A percentile compares a stretch with the other conserved stretches of the same genome.
phyloP scores from a whole-genome alignment of 2,113 vertebrate genomes.

The Thermophis baileyi region DNA sequence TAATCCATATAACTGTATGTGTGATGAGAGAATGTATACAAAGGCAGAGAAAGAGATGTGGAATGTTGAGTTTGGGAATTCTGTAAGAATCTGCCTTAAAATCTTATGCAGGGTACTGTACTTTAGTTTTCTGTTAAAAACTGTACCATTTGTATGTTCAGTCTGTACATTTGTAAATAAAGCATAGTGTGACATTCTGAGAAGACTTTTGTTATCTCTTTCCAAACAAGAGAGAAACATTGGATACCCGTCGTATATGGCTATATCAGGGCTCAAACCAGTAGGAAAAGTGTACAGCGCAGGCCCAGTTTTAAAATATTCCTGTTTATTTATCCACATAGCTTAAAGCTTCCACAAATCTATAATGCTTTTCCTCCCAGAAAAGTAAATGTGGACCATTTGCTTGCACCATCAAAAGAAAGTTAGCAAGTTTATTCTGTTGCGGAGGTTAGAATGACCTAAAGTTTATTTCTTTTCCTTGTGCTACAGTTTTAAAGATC shows the following conservation, averaged over 20 bases:
- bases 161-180: neutral
- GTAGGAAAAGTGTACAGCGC: neutral
- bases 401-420: neutral
- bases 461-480: neutral
- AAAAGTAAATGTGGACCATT: neutral
- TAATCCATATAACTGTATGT: neutral
- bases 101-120: neutral
- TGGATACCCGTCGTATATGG: neutral
- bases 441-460: neutral
- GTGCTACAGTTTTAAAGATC: neutral
- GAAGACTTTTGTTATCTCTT: neutral
- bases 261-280: neutral
- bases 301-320: neutral
- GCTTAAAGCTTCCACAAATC: neutral
- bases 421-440: neutral
- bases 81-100: neutral
- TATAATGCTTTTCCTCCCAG: neutral
- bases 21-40: neutral
- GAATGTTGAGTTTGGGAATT: neutral
- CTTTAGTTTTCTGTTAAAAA: neutral
- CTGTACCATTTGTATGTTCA: neutral
- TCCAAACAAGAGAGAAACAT: neutral
- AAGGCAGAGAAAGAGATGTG: neutral
- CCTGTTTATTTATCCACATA: neutral
- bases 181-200: neutral